Evolutionary conservation across 2,113 vertebrate species (phyloP).

Genomic region (Manacus vitellinus): DNA sequence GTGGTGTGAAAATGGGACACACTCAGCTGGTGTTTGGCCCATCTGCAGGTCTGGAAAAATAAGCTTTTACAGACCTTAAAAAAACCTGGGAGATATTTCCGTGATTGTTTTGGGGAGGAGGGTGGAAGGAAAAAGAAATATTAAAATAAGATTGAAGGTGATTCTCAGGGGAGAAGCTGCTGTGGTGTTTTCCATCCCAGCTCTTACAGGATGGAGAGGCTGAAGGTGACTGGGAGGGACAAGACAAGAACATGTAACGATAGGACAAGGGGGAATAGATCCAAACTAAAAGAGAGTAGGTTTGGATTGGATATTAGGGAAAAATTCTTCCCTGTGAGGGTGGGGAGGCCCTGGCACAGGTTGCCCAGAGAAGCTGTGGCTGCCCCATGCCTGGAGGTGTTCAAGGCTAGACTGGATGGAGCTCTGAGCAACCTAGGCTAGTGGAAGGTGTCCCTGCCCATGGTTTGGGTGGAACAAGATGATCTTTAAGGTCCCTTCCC

Average conservation of each 20-base stretch:
- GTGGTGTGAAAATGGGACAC: not conserved
- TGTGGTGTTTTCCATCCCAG: not conserved
- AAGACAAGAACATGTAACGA: not conserved
- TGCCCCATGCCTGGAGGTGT: not conserved
- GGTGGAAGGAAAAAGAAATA: not conserved
- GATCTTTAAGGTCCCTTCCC: not conserved
- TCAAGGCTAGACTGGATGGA: rapidly evolving
- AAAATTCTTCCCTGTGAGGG: not conserved
- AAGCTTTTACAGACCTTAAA: not conserved
- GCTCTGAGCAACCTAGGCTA: not conserved
- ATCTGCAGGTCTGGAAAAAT: not conserved
- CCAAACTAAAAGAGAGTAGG: too few species aligned
- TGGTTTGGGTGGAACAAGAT: too few species aligned
- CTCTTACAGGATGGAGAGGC: not conserved
- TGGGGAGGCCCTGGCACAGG: not conserved
- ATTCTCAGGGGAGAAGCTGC: not conserved
- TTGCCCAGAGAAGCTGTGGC: not conserved
- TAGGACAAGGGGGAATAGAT: not conserved
- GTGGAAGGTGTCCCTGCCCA: not conserved
- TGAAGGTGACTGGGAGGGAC: not conserved
- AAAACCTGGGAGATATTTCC: not conserved
- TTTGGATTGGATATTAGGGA: not conserved
- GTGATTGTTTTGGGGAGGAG: not conserved
- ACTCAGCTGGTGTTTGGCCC: not conserved
- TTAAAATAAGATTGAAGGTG: not conserved